Conservation (phyloP, 2,113 vertebrate genomes). For the Brachionichthys hirsutus region DNA sequence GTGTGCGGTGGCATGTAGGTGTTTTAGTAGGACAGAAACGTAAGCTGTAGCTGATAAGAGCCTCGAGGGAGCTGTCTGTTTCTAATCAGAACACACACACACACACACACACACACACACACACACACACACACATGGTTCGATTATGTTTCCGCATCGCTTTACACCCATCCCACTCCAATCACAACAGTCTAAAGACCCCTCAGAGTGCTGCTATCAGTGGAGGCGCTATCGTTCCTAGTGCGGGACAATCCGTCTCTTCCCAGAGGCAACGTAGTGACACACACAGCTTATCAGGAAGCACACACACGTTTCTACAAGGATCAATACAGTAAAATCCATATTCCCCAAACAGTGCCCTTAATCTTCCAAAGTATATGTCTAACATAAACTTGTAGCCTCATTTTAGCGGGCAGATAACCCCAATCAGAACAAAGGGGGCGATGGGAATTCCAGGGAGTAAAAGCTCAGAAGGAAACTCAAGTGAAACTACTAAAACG, state of each 20-base stretch:
- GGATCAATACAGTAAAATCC: not conserved
- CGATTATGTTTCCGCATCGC: constrained; percentile 49
- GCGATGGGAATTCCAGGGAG: not conserved
- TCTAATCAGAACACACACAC: constrained; percentile 60
- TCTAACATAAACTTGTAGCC: not conserved
- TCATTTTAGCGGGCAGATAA: not conserved
- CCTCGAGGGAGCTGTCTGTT: constrained; percentile 64
- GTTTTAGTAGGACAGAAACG: constrained; percentile 51
- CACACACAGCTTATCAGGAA: constrained; percentile 40
- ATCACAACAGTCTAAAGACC: constrained; percentile 37
- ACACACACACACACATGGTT: constrained; percentile 43
- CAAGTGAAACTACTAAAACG: not conserved
- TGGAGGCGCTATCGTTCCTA: constrained; percentile 64
- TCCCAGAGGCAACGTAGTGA: constrained; percentile 54
- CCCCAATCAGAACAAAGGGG: not conserved
- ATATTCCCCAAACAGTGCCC: not conserved
- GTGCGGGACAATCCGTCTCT: constrained; percentile 73
- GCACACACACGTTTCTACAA: constrained; percentile 11
- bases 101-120: constrained; percentile 36
- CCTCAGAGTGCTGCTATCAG: constrained; percentile 63
- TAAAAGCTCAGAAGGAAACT: not conserved
- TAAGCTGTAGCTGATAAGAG: constrained; percentile 65
- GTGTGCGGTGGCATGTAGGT: constrained; percentile 22
- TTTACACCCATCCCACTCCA: constrained; percentile 34
- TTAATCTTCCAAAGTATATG: constrained; percentile 2